Percentiles rank a stretch among this genome's conserved stretches.
Evolutionary conservation across 2,888 invertebrate genomes (phyloP).

Genomic region (Kryphioiulus occultus): DNA sequence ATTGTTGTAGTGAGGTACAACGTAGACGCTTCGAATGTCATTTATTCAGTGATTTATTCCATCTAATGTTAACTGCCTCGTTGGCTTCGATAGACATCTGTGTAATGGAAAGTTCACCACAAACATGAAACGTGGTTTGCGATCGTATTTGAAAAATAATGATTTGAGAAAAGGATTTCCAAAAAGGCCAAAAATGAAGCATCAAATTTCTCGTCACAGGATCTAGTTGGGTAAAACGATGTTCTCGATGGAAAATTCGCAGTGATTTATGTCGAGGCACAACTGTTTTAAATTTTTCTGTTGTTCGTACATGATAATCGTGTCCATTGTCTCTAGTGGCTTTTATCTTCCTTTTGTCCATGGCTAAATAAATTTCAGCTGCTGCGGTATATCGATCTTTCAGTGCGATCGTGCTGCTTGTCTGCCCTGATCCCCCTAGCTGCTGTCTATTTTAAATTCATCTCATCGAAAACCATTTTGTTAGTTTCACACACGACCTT

Average conservation of each 20-base stretch:
- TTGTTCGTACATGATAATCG: conserved; percentile 36
- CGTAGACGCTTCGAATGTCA: too few species aligned
- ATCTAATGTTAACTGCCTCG: too few species aligned
- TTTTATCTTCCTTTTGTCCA: conserved; percentile 10
- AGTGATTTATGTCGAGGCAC: not conserved
- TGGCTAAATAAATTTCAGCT: conserved; percentile 32
- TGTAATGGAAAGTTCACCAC: not conserved
- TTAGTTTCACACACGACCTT: conserved; percentile 36
- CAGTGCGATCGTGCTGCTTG: conserved; percentile 33
- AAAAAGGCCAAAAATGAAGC: conserved; percentile 51
- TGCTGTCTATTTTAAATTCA: conserved; percentile 39
- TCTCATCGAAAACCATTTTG: conserved; percentile 35
- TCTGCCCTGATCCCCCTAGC: not conserved
- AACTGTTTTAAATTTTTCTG: not conserved
- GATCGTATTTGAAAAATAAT: not conserved
- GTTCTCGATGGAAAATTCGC: not conserved
- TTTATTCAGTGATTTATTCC: too few species aligned
- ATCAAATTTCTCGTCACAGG: conserved; percentile 33
- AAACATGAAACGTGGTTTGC: not conserved
- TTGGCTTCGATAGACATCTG: too few species aligned
- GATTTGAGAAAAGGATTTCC: conserved; percentile 43
- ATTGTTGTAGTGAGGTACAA: too few species aligned
- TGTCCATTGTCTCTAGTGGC: conserved; percentile 40
- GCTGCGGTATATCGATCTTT: conserved; percentile 16
- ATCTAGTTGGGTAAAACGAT: not conserved